Evolutionary conservation across 2,888 invertebrate genomes (phyloP).

Genomic region (Acrobasis repandana): DNA sequence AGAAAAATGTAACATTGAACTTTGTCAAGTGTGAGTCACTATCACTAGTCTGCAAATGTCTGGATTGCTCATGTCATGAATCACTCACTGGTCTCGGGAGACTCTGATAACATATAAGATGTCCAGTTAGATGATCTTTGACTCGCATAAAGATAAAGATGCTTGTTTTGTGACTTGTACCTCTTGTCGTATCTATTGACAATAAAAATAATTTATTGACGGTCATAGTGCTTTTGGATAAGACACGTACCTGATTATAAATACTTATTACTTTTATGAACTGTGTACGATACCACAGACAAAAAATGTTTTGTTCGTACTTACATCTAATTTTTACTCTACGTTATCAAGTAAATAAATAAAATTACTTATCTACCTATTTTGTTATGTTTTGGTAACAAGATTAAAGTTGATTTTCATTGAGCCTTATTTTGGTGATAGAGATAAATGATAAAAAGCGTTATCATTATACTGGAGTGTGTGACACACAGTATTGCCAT

Average conservation of each 20-base stretch:
- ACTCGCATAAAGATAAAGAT: background rate
- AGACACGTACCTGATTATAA: no score
- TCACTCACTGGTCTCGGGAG: background rate
- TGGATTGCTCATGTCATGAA: background rate
- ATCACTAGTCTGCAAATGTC: background rate
- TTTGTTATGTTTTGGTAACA: background rate
- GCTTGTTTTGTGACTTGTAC: background rate
- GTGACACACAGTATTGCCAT: no score
- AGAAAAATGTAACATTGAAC: background rate
- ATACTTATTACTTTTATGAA: no score
- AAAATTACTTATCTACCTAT: background rate
- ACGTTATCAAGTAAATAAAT: no score
- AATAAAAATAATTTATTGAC: no score
- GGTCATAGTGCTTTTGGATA: no score
- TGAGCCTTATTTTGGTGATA: background rate
- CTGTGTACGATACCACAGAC: no score
- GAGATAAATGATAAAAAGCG: no score
- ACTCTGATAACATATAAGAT: background rate
- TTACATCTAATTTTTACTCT: no score
- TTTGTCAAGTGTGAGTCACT: background rate
- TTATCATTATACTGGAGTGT: no score
- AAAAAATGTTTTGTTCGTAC: no score
- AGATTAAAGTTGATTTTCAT: background rate
- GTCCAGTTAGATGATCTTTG: background rate
- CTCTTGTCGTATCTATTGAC: background rate